A percentile compares a stretch with the other conserved stretches of the same genome.
Conservation (phyloP, 2,888 invertebrate genomes). For the Phyto melanocephala region DNA sequence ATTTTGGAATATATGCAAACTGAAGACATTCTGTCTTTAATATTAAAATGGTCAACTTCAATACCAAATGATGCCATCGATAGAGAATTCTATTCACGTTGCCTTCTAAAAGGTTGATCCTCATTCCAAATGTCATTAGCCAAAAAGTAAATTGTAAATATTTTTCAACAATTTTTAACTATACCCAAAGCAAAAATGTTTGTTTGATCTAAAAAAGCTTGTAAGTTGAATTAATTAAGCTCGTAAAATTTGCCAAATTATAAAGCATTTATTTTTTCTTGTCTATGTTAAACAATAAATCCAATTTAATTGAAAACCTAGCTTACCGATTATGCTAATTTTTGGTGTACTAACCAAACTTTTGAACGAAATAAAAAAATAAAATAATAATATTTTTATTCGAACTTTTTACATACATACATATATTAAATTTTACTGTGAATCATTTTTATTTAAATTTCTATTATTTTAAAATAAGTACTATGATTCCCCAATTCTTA, state of each 20-base stretch:
- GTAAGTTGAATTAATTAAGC: neutral
- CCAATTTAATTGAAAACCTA: too few species aligned
- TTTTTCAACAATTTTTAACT: neutral
- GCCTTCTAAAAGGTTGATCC: constrained; percentile 74
- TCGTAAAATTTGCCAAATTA: constrained; percentile 47
- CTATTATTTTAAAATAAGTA: too few species aligned
- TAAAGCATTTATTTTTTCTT: constrained; percentile 56
- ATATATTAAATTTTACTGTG: too few species aligned
- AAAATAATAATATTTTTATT: too few species aligned
- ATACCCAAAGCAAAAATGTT: neutral
- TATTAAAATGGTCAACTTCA: constrained; percentile 77
- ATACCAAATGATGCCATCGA: constrained; percentile 78
- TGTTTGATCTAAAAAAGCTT: neutral
- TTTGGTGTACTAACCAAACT: too few species aligned
- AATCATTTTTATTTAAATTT: too few species aligned
- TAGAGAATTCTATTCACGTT: constrained; percentile 77
- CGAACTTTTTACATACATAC: too few species aligned
- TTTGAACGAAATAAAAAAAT: too few species aligned
- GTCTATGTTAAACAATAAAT: too few species aligned
- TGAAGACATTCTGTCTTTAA: constrained; percentile 73
- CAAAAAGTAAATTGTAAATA: neutral
- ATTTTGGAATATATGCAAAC: constrained; percentile 75
- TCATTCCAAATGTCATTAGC: neutral
- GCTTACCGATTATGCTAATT: too few species aligned
- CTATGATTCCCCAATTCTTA: too few species aligned